Evolutionary conservation across 2,888 invertebrate genomes (phyloP).

Genomic region (Candidula unifasciata): DNA sequence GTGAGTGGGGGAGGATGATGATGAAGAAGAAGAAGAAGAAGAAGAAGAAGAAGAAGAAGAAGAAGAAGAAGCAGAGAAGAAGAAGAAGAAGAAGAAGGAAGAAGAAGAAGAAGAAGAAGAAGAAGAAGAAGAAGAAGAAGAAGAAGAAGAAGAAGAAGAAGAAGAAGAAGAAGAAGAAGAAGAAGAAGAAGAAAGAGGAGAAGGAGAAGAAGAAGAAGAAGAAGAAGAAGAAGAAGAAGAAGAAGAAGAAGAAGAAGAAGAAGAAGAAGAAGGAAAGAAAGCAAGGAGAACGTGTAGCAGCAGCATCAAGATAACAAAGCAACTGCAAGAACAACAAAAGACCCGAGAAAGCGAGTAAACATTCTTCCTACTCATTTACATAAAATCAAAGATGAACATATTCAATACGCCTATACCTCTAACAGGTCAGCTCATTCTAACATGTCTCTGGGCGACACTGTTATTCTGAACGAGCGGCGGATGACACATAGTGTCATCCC

Average conservation of each 20-base stretch:
- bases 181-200: not conserved
- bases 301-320: no score
- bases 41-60: not conserved
- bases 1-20: not conserved
- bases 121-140: not conserved
- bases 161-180: not conserved
- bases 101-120: not conserved
- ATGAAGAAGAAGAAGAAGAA: constrained; percentile 1
- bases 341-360: no score
- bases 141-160: not conserved
- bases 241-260: not conserved
- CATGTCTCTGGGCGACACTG: not conserved
- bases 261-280: not conserved
- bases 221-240: not conserved
- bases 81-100: no score
- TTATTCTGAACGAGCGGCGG: constrained; percentile 44
- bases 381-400: no score
- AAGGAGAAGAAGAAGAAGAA: not conserved
- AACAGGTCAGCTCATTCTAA: no score
- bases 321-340: no score
- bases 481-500: constrained; percentile 67
- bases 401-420: no score
- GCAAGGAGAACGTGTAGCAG: no score
- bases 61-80: not conserved
- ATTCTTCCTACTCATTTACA: no score